phyloP scores from a whole-genome alignment of 64 coral and sea anemone species.

The Porites australiensis region DNA sequence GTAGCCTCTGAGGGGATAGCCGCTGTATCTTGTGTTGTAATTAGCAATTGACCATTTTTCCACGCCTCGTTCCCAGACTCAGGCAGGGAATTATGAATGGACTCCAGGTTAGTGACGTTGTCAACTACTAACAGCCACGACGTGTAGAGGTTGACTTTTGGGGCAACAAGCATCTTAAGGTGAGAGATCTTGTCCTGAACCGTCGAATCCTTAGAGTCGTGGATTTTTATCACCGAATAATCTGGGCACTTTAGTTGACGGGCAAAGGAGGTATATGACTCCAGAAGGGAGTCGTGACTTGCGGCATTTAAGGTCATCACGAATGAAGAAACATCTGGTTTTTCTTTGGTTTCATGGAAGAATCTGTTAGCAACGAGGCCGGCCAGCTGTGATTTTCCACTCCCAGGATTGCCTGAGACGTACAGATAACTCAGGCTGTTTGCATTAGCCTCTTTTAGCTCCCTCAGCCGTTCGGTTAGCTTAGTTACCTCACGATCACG shows the following conservation, averaged over 20 bases:
- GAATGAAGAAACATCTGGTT: not conserved
- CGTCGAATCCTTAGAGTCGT: not conserved
- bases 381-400: too few relatives aligned
- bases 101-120: too few relatives aligned
- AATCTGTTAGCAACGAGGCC: not conserved
- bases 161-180: not conserved
- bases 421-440: not conserved
- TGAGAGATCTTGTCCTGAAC: not conserved
- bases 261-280: not conserved
- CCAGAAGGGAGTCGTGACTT: slow-evolving; percentile 8
- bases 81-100: not conserved
- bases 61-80: not conserved
- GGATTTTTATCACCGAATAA: not conserved
- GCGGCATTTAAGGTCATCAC: too few relatives aligned
- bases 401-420: too few relatives aligned
- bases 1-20: not conserved
- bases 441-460: too few relatives aligned
- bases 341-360: not conserved
- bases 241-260: too few relatives aligned
- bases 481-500: too few relatives aligned
- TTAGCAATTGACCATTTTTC: slow-evolving; percentile 10
- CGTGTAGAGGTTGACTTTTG: slow-evolving; percentile 6
- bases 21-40: slow-evolving; percentile 41
- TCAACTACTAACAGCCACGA: slow-evolving; percentile 30
- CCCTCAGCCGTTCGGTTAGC: too few relatives aligned